Percentiles rank a stretch among this genome's conserved stretches.
Evolutionary conservation across 1,140 invertebrate species (phyloP).

Genomic region (Zaprionus nigranus): DNA sequence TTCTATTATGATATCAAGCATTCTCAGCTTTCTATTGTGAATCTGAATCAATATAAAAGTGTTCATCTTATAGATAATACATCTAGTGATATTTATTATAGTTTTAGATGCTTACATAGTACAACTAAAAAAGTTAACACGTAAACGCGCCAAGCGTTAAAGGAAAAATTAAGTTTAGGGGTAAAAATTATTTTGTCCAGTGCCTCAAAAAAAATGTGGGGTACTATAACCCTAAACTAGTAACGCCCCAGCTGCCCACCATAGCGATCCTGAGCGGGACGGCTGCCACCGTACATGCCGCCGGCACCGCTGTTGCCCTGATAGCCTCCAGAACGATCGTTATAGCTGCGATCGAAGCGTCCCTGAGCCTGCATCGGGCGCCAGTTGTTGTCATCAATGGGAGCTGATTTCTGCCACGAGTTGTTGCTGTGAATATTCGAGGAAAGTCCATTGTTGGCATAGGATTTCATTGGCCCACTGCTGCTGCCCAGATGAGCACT

Average conservation of each 20-base stretch:
- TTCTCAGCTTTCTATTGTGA: slow-evolving; percentile 10
- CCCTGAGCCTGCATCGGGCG: slow-evolving; percentile 67
- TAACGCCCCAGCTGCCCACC: slow-evolving; percentile 71
- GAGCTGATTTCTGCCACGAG: slow-evolving; percentile 72
- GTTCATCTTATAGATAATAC: slow-evolving; percentile 23
- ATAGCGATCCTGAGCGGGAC: slow-evolving; percentile 71
- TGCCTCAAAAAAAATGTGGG: slow-evolving; percentile 28
- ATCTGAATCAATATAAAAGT: background rate
- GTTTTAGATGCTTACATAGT: slow-evolving; percentile 56
- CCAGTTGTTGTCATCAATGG: slow-evolving; percentile 74
- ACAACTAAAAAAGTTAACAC: slow-evolving; percentile 67
- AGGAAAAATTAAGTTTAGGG: slow-evolving; percentile 37
- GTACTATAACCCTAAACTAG: slow-evolving; percentile 26
- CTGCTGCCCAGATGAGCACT: slow-evolving; percentile 62
- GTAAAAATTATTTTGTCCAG: slow-evolving; percentile 40
- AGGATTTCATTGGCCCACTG: slow-evolving; percentile 63
- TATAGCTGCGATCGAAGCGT: slow-evolving; percentile 81
- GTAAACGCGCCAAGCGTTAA: slow-evolving; percentile 50
- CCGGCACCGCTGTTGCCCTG: slow-evolving; percentile 59
- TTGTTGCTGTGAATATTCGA: slow-evolving; percentile 72
- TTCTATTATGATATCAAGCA: no score
- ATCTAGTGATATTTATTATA: slow-evolving; percentile 61
- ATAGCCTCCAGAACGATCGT: slow-evolving; percentile 76
- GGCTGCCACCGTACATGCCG: slow-evolving; percentile 72
- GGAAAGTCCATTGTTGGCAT: slow-evolving; percentile 74